Base-by-base conservation (phyloP, 2,888 invertebrate genomes). In the Nymphalis polychloros region DNA sequence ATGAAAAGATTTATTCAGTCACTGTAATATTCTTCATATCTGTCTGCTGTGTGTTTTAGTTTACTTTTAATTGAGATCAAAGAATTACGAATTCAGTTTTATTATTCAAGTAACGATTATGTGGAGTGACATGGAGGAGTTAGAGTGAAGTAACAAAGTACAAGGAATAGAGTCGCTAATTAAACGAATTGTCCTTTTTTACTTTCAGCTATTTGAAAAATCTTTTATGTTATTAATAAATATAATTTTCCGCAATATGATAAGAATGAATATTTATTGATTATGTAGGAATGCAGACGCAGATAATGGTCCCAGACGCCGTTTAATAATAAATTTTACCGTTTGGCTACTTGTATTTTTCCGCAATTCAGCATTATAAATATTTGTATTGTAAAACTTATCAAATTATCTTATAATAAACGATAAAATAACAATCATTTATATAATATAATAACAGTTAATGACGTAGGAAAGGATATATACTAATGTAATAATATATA, bases 231-330 rank as follows among this genome's bases (percentile, higher is more conserved):
- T 8, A 66, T 52, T 35, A 62, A 65, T 55, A n/a, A 61, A 55
- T 53, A 63, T 53, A 55, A 31, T 31, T 63, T 50, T 47, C 41
- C 46, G 41, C 52, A 10, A 48, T 41, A 59, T 41, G 63, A 67
- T 67, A 63, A 66, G 53, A 61, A 59, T 55, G 47, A 65, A 62
- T 59, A 53, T 62, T 59, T 53, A 69, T 69, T 31, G 69, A 69
- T 69, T 66, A 59, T 55, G 57, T 57, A 60, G 70, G 67, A 67
- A 70, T 67, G 67, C 60, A 61, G 67, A 69, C 63, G 48, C n/a
- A 60, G 63, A 69, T 69, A 59, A 65, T 55, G 27, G 17, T 47
- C 47, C 60, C 19, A 66, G 66, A 66, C 66, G 66, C 66, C 66
- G 48, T 48, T 57, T 47, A 59, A 67, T 57, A 60, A 49, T 69